Evolutionary conservation across 2,888 invertebrate species (phyloP).

Genomic region (Melanotus villosus): DNA sequence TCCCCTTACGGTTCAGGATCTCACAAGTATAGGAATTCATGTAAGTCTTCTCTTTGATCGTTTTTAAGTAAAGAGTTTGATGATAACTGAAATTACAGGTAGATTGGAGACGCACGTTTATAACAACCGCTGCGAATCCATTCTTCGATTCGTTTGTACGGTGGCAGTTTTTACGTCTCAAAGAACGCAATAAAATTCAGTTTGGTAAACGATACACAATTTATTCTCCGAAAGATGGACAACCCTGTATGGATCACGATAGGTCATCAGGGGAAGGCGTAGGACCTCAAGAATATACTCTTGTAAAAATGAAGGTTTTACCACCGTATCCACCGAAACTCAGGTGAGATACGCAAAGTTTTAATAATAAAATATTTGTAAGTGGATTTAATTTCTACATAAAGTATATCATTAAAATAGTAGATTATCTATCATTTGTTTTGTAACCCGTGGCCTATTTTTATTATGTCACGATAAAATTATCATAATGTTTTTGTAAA

Average conservation of each 20-base stretch:
- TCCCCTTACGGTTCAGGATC: constrained; percentile 87
- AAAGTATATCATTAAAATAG: too few relatives aligned
- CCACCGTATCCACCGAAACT: constrained; percentile 82
- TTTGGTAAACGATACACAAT: constrained; percentile 98
- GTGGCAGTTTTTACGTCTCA: constrained; percentile 95
- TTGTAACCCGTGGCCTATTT: too few relatives aligned
- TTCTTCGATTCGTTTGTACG: constrained; percentile 98
- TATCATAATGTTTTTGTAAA: too few relatives aligned
- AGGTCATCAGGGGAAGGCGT: constrained; percentile 96
- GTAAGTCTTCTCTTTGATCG: constrained; percentile 67
- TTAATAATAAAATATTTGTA: constrained; percentile 1
- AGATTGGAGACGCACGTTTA: constrained; percentile 98
- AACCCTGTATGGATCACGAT: constrained; percentile 99
- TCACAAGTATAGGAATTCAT: constrained; percentile 91
- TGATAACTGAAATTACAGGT: constrained; percentile 72
- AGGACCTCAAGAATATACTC: constrained; percentile 97
- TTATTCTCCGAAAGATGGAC: constrained; percentile 95
- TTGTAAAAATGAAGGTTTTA: constrained; percentile 92
- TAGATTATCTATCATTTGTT: too few relatives aligned
- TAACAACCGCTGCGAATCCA: constrained; percentile 98
- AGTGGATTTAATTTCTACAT: too few relatives aligned
- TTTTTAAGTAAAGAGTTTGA: constrained; percentile 30
- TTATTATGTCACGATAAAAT: too few relatives aligned
- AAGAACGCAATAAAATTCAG: constrained; percentile 89
- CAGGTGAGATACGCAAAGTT: constrained; percentile 69